Percentiles rank a stretch among this genome's conserved stretches.
Conservation (phyloP, 2,113 vertebrate species). For the Dipodomys stephensi region DNA sequence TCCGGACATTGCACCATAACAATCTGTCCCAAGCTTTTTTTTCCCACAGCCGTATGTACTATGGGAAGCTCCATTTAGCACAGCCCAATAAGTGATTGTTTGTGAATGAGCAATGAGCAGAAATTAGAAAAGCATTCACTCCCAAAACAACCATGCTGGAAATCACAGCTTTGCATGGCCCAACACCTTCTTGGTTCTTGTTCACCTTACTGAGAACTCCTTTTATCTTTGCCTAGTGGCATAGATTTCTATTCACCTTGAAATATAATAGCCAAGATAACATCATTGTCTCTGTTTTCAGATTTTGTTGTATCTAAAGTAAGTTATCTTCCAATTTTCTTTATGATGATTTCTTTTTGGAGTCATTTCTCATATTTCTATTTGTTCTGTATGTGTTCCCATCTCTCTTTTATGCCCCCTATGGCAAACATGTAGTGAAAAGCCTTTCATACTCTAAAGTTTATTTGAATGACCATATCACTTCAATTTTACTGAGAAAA, state of each 20-base stretch:
- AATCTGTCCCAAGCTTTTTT: constrained; percentile 24
- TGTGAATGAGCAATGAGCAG: neutral
- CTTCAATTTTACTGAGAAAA: constrained; percentile 16
- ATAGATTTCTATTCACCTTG: neutral
- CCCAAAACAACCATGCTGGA: neutral
- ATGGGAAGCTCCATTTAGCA: constrained; percentile 2
- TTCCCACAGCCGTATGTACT: neutral
- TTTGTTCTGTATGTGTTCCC: neutral
- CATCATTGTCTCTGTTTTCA: neutral
- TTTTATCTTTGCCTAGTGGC: neutral
- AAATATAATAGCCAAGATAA: neutral
- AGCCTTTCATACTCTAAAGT: neutral
- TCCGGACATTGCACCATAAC: neutral
- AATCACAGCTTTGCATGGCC: neutral
- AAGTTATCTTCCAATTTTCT: neutral
- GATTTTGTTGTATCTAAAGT: constrained; percentile 1
- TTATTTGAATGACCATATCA: neutral
- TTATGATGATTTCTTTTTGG: neutral
- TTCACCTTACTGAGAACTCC: neutral
- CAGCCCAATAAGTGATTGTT: neutral
- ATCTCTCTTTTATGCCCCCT: neutral
- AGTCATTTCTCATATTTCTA: neutral
- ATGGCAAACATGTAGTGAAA: neutral
- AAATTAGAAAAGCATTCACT: neutral
- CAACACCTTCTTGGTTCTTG: neutral